Evolutionary conservation across 2,113 vertebrate genomes (phyloP).

Genomic region (Mus pahari): DNA sequence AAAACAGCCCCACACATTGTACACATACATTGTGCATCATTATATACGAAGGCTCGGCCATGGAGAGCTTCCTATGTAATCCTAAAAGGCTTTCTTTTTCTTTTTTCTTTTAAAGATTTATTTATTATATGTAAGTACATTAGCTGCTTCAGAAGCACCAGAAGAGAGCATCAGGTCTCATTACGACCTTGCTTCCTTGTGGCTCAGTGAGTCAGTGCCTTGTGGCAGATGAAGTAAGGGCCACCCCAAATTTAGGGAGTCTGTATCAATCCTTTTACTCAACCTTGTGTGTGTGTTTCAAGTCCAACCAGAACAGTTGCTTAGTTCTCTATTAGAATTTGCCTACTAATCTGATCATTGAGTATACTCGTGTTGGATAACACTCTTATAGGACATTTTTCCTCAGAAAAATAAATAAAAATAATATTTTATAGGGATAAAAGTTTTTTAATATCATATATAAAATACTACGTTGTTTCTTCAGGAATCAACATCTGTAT

Average conservation of each 20-base stretch:
- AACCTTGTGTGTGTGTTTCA: not conserved
- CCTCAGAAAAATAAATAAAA: not conserved
- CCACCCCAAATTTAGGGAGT: not conserved
- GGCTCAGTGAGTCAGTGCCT: not conserved
- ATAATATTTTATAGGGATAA: not conserved
- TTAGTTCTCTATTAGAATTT: conserved; percentile 8
- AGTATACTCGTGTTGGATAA: not conserved
- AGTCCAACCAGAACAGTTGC: not conserved
- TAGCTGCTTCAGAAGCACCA: too few relatives aligned
- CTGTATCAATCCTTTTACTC: not conserved
- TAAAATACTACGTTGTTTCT: conserved; percentile 43
- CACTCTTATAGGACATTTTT: not conserved
- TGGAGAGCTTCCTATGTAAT: not conserved
- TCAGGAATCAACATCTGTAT: conserved; percentile 83
- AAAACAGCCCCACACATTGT: not conserved
- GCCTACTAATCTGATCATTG: not conserved
- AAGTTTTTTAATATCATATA: not conserved
- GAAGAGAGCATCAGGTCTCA: too few relatives aligned
- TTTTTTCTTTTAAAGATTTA: too few relatives aligned
- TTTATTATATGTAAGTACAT: too few relatives aligned
- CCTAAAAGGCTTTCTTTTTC: not conserved
- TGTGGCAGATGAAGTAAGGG: not conserved
- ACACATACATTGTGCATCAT: not conserved
- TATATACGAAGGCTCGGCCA: not conserved
- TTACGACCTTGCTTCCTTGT: not conserved